Base-by-base conservation (phyloP, 2,113 vertebrate species). In the Siniperca chuatsi region DNA sequence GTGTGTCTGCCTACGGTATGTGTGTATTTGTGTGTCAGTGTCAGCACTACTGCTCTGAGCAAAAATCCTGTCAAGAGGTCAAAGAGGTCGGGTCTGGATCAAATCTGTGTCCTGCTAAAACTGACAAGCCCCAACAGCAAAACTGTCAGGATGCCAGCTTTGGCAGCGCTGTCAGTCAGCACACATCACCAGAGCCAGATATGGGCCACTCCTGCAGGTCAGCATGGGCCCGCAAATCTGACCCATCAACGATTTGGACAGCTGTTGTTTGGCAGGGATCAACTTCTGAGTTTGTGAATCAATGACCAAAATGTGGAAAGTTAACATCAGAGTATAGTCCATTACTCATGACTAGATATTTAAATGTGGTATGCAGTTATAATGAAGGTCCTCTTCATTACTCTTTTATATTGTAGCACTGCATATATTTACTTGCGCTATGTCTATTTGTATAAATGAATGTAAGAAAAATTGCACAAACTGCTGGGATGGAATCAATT, bases 61-160 rank as follows among this genome's bases (percentile, higher is more conserved):
- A 86, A 65, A 87, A 87, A 82, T 86, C 87, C 89, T 90, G 92
- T 94, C 92, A 90, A 74, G 62, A 87, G 88, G 91, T 93, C 93
- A 92, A 61, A 91, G 55, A 90, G 91, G 93, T 94, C 87, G 2
- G 57, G 81, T 84, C 81, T 83, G 81, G 92, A 93, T 94, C 90
- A 94, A 94, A 93, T 91, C 78, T 86, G 84, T 84, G 83, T 90
- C 88, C 82, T 55, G 58, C 87, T 92, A 84, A 81, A 92, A 89
- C 88, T 94, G 93, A 92, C 94, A 92, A 86, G 87, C 84, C 87
- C 88, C 83, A 89, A 84, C 90, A 92, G 89, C 85, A 86, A 80
- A 79, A 86, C 91, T 93, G 93, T 88, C 92, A 91, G 86, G 73
- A 87, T 62, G 86, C 89, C 90, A 87, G 88, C 81, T 86, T 75